These are phyloP conservation scores for Gephyroberyx darwinii DNA, from an alignment of 2,797 vertebrate genomes.

Conservation along the genomic window DNA sequence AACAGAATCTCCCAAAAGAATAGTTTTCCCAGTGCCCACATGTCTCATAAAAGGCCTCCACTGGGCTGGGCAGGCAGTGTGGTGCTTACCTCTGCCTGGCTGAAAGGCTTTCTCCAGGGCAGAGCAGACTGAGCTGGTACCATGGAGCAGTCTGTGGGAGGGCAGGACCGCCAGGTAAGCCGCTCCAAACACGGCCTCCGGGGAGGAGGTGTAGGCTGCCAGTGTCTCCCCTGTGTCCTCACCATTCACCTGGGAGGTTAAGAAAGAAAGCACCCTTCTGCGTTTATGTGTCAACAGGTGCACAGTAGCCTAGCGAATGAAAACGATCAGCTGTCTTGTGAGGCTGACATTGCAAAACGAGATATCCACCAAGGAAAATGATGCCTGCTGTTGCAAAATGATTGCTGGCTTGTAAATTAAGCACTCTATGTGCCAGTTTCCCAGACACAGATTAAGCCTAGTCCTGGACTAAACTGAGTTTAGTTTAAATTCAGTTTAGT, in stretches of 20 bases:
- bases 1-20: no score
- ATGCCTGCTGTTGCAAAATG: no score
- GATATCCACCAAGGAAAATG: no score
- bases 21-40: no score
- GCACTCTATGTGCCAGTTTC: no score
- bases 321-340: background rate
- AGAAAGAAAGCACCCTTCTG: conserved; percentile 12
- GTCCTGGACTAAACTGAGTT: no score
- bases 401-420: no score
- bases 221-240: conserved; percentile 86
- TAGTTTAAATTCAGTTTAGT: no score
- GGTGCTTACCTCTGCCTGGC: conserved; percentile 83
- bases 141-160: conserved; percentile 87
- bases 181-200: conserved; percentile 90
- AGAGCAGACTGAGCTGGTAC: conserved; percentile 82
- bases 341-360: background rate
- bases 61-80: background rate
- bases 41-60: no score
- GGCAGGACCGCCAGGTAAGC: conserved; percentile 90
- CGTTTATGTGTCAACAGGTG: background rate
- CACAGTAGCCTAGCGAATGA: conserved; percentile 18
- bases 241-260: conserved; percentile 83
- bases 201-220: conserved; percentile 87
- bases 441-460: no score
- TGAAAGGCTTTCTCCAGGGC: conserved; percentile 78